Percentiles rank a stretch among this genome's conserved stretches.
Evolutionary conservation across 2,113 vertebrate species (phyloP).

Genomic region (Stictonetta naevosa): DNA sequence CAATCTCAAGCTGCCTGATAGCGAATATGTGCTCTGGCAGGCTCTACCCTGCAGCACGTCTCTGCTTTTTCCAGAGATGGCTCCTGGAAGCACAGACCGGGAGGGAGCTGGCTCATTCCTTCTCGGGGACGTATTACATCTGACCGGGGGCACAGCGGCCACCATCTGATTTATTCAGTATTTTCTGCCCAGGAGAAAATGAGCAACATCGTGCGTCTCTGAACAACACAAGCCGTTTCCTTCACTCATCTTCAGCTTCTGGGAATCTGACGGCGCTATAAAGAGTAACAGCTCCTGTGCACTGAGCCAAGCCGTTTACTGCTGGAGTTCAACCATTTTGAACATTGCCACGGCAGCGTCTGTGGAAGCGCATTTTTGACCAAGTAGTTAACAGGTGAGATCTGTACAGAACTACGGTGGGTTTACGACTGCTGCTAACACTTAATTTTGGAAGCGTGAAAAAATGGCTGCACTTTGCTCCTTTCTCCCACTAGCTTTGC

Average conservation of each 20-base stretch:
- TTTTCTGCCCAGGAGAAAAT: not conserved
- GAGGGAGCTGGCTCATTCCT: not conserved
- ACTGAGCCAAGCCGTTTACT: not conserved
- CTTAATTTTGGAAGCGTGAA: not conserved
- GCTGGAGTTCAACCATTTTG: not conserved
- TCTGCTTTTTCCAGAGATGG: not conserved
- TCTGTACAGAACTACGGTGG: fast-evolving
- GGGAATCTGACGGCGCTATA: not conserved
- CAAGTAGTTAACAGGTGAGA: not conserved
- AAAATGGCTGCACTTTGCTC: not conserved
- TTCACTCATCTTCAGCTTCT: not conserved
- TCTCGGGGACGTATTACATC: not conserved
- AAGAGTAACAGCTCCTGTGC: not conserved
- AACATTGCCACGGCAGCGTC: not conserved
- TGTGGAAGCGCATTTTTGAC: not conserved
- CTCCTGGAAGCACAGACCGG: not conserved
- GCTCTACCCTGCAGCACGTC: not conserved
- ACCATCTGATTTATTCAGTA: fast-evolving
- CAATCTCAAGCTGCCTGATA: not conserved
- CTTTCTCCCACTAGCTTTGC: not conserved
- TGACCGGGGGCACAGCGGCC: not conserved
- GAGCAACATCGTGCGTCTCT: not conserved
- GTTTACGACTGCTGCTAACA: not conserved
- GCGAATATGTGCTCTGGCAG: not conserved
- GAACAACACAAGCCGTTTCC: not conserved